Conservation (phyloP, 2,113 vertebrate genomes). For the Benitochromis conjunctus region DNA sequence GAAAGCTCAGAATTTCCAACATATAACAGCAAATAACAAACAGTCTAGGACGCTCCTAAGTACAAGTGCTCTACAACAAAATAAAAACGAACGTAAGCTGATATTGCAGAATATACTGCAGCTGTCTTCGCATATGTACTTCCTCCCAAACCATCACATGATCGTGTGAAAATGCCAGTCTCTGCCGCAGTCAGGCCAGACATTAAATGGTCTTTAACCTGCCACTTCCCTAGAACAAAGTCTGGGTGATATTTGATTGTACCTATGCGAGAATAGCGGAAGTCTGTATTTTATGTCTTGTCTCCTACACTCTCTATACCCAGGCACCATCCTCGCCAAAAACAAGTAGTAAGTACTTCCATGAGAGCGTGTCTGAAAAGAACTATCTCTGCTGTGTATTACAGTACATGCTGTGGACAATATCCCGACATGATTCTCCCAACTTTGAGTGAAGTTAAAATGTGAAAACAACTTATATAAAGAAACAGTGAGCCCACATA, state of each 20-base stretch:
- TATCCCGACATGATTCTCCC: rapidly evolving
- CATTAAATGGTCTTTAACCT: not conserved
- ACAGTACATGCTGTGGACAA: not conserved
- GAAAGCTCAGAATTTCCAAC: not conserved
- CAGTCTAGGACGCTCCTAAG: not conserved
- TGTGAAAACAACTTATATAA: not conserved
- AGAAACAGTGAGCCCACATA: not conserved
- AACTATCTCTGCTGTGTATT: not conserved
- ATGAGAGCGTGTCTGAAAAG: not conserved
- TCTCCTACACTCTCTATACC: not conserved
- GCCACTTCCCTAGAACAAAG: not conserved
- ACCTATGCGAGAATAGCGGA: not conserved
- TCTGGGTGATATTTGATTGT: not conserved
- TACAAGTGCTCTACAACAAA: not conserved
- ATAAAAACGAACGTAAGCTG: not conserved
- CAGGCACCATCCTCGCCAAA: not conserved
- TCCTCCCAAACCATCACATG: not conserved
- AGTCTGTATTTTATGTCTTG: not conserved
- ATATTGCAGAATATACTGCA: not conserved
- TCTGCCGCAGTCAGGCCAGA: not conserved
- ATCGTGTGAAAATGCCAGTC: not conserved
- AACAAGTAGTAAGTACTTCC: not conserved
- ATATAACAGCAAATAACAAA: not conserved
- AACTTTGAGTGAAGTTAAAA: not conserved
- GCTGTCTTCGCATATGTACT: not conserved